Conservation (phyloP, 2,888 invertebrate species). For the Oligia latruncula region DNA sequence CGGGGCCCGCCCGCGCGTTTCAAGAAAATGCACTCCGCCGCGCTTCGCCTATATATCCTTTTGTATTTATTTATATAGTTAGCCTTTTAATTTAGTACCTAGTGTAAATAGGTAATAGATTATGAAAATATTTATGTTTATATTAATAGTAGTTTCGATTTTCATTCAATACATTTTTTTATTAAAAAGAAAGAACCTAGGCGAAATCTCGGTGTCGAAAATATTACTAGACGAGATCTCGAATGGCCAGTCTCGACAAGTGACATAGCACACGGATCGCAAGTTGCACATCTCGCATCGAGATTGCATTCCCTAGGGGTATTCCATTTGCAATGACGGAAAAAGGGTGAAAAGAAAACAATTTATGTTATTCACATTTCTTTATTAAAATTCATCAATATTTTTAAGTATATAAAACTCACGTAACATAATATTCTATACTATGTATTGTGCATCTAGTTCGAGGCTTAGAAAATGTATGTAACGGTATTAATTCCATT, state of each 20-base stretch:
- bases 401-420: constrained; percentile 65
- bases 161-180: no score
- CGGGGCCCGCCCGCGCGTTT: no score
- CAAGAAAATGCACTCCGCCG: no score
- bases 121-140: no score
- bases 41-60: no score
- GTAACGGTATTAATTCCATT: constrained; percentile 38
- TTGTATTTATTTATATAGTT: no score
- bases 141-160: no score
- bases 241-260: not conserved
- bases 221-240: not conserved
- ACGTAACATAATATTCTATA: constrained; percentile 52
- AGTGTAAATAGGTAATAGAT: no score
- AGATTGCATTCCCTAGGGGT: not conserved
- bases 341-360: constrained; percentile 7
- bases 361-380: constrained; percentile 60
- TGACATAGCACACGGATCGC: not conserved
- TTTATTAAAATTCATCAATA: constrained; percentile 68
- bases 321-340: not conserved
- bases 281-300: not conserved
- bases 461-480: constrained; percentile 15
- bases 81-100: no score
- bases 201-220: not conserved
- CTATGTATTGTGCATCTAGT: constrained; percentile 61
- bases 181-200: not conserved